Evolutionary conservation across 2,113 vertebrate genomes (phyloP), one percentile per base, ranked within the genome.

Genomic region (Silurus glanis): DNA sequence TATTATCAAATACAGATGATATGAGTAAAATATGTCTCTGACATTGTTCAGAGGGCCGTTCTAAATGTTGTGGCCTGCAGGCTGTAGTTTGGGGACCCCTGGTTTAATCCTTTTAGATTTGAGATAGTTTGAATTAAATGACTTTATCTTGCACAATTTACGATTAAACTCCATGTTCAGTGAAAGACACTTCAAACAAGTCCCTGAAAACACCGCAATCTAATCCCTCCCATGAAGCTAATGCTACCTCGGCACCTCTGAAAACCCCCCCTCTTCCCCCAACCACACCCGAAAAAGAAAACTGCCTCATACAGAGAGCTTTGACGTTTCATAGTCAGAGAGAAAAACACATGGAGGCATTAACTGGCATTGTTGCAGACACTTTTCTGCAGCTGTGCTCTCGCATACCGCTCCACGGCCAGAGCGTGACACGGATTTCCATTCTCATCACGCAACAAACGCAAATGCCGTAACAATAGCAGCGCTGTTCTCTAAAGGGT

Each of bases 401-500:
- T 82, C 49, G 58, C 67, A 80, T 84, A 84, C 85, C 88, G 64
- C 56, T 66, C 47, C 49, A 23, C 47, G 71, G 69, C 61, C 84
- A 82, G 86, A 87, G 83, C 78, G 47, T 49, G 71, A 90, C 90
- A 82, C 69, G 67, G 89, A 84, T 91, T 89, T 93, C 90, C 83
- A 89, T 91, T 92, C 90, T 81, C 86, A 90, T 89, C 81, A 79
- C 83, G 88, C 90, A 85, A 90, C 80, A 83, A 86, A 83, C 86
- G 82, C 56, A 83, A 82, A 87, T 37, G 86, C 82, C 87, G 84
- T 88, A 93, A 95, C 93, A 94, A 95, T 91, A 93, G 94, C 71
- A 92, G 93, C 90, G 88, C 91, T 94, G 93, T 94, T 93, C 88
- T 89, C 80, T 82, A 23, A 62, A 56, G 74, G 61, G 19, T 13